These are phyloP conservation scores for Chionodraco myersi DNA, from an alignment of 2,113 vertebrate species.

Conservation along the genomic window DNA sequence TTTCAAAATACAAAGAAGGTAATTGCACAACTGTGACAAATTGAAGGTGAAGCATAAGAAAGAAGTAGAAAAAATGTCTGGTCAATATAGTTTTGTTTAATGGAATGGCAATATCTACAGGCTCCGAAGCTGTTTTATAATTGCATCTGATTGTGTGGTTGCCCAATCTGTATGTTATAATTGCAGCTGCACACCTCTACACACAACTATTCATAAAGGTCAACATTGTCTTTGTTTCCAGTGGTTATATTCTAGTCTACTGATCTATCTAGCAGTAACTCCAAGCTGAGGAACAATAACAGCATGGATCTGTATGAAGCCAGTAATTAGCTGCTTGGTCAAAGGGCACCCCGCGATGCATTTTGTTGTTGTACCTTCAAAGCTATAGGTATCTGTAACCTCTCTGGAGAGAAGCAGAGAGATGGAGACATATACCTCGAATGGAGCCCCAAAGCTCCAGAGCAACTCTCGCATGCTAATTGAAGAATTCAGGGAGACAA, in stretches of 20 bases:
- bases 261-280: not conserved
- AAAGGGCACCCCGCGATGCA: constrained; percentile 22
- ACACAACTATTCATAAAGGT: not conserved
- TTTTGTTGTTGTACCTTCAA: constrained; percentile 8
- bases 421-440: constrained; percentile 15
- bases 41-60: no score
- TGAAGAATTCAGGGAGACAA: constrained; percentile 46
- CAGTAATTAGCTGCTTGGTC: constrained; percentile 7
- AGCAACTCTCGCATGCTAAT: constrained; percentile 38
- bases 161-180: not conserved
- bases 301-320: constrained; percentile 5
- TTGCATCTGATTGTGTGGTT: not conserved
- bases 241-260: not conserved
- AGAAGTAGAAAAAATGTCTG: not conserved
- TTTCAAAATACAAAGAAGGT: not conserved
- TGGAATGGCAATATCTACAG: not conserved
- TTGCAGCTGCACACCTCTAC: not conserved
- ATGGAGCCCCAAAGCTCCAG: constrained; percentile 22
- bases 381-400: constrained; percentile 1
- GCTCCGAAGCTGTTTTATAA: not conserved
- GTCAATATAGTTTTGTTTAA: not conserved
- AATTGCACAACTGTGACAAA: not conserved
- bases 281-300: not conserved
- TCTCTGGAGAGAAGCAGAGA: constrained; percentile 36
- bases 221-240: not conserved